Evolutionary conservation across 2,797 vertebrate species (phyloP).

Genomic region (Chromobotia macracanthus): DNA sequence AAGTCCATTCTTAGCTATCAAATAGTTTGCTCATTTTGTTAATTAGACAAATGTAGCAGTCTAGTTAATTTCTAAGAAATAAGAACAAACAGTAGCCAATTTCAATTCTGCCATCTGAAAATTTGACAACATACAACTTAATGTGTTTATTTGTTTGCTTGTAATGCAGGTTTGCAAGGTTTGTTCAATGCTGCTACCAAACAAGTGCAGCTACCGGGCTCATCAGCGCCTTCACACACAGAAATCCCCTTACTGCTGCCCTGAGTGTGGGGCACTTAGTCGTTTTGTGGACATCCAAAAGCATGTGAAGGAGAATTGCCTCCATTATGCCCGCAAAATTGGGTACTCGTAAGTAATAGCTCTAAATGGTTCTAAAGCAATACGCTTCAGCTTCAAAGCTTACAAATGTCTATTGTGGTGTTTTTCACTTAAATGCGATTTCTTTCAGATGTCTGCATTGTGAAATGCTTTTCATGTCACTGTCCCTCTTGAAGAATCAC

Average conservation of each 20-base stretch:
- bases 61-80: too few relatives aligned
- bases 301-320: slow-evolving; percentile 94
- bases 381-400: background rate
- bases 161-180: slow-evolving; percentile 84
- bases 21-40: too few relatives aligned
- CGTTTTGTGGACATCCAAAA: slow-evolving; percentile 93
- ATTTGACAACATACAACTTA: too few relatives aligned
- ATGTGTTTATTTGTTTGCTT: slow-evolving; percentile 18
- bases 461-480: slow-evolving; percentile 87
- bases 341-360: slow-evolving; percentile 87
- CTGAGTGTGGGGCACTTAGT: slow-evolving; percentile 89
- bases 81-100: too few relatives aligned
- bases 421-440: slow-evolving; percentile 1
- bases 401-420: background rate
- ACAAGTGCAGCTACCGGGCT: slow-evolving; percentile 93
- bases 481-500: slow-evolving; percentile 88
- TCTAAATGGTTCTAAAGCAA: background rate
- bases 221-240: slow-evolving; percentile 92
- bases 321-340: slow-evolving; percentile 93
- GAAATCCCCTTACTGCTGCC: slow-evolving; percentile 95
- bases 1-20: too few relatives aligned
- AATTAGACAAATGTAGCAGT: too few relatives aligned
- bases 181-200: slow-evolving; percentile 95
- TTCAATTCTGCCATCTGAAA: too few relatives aligned
- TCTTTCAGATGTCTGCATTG: slow-evolving; percentile 91